Conservation (phyloP, 1,140 invertebrate genomes). For the Drosophila parabipectinata region DNA sequence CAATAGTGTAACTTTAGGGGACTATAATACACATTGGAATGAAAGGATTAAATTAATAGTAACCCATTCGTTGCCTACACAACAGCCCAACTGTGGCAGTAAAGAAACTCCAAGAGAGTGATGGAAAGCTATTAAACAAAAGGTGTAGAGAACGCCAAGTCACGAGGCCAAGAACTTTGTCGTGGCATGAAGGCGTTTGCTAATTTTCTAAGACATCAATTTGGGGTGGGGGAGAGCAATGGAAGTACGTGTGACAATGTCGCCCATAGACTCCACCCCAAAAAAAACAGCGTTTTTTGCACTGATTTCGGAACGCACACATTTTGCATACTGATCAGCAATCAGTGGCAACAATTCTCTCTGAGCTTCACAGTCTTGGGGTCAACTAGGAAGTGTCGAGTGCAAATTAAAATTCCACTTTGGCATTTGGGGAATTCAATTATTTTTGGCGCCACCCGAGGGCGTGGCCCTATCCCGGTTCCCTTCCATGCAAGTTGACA, state of each 20-base stretch:
- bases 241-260: conserved; percentile 78
- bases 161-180: conserved; percentile 18
- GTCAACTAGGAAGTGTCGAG: conserved; percentile 45
- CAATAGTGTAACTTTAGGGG: no score
- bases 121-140: conserved; percentile 26
- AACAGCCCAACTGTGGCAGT: conserved; percentile 39
- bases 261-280: neutral
- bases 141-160: conserved; percentile 53
- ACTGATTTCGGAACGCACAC: conserved; percentile 80
- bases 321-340: conserved; percentile 82
- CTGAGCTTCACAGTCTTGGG: conserved; percentile 22
- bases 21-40: neutral
- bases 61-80: conserved; percentile 48
- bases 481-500: conserved; percentile 62
- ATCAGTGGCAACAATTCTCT: conserved; percentile 54
- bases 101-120: neutral
- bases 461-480: conserved; percentile 5
- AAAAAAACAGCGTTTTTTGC: conserved; percentile 53
- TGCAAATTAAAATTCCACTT: conserved; percentile 81
- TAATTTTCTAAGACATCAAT: conserved; percentile 82
- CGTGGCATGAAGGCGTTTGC: conserved; percentile 39
- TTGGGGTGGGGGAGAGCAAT: conserved; percentile 28
- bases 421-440: conserved; percentile 82
- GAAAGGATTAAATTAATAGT: conserved; percentile 26
- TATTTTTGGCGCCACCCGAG: conserved; percentile 58